A percentile compares a stretch with the other conserved stretches of the same genome.
These are phyloP conservation scores for Caenorhabditis latens DNA, from an alignment of 1,140 invertebrate species.

Conservation along the genomic window DNA sequence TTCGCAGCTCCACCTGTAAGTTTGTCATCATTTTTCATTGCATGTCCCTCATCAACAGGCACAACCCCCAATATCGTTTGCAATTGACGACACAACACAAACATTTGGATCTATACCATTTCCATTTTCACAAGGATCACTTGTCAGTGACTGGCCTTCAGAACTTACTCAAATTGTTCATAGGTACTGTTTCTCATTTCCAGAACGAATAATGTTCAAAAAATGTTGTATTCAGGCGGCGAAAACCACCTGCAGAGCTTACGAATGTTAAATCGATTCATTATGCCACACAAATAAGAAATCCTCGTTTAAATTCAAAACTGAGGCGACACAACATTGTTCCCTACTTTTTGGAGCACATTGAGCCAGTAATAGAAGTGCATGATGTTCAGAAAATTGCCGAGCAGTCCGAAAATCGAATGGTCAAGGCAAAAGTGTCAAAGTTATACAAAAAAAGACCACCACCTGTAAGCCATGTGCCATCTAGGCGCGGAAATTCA, in stretches of 20 bases:
- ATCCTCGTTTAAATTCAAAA: constrained; percentile 15
- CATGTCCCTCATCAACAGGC: neutral
- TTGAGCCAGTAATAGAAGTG: neutral
- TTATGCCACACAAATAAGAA: neutral
- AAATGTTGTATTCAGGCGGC: neutral
- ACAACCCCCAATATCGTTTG: constrained; percentile 1
- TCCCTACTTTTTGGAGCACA: constrained; percentile 7
- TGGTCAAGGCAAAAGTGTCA: neutral
- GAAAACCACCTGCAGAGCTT: neutral
- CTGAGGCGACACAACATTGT: constrained; percentile 1
- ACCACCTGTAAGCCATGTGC: neutral
- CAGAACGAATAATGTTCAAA: neutral
- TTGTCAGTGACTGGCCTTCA: constrained; percentile 8
- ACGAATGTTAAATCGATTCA: constrained; percentile 34
- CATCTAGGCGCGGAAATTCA: neutral
- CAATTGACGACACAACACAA: constrained; percentile 17
- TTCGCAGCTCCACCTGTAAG: constrained; percentile 22
- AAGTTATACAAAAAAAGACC: constrained; percentile 26
- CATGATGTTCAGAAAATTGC: neutral
- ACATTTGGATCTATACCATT: constrained; percentile 2
- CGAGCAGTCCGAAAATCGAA: neutral
- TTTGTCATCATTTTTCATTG: neutral
- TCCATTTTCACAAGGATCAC: neutral
- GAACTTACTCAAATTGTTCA: constrained; percentile 2
- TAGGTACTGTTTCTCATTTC: neutral